A percentile compares a stretch with the other conserved stretches of the same genome.
Evolutionary conservation across 1,140 invertebrate genomes (phyloP).

Genomic region (Centruroides vittatus): DNA sequence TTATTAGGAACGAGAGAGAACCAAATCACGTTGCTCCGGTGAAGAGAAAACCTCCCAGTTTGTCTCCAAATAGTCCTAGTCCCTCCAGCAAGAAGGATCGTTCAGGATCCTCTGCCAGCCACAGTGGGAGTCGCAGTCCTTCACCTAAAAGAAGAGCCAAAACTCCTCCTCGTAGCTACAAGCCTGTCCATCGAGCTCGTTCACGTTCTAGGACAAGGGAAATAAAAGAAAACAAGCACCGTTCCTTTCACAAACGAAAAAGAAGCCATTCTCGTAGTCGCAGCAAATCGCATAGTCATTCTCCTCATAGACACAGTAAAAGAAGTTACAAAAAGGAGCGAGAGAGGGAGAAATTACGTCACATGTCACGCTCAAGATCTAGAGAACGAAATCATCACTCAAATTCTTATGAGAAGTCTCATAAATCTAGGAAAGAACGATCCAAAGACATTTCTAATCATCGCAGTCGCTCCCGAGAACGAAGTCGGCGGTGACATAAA

Average conservation of each 20-base stretch:
- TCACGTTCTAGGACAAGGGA: slow-evolving; percentile 17
- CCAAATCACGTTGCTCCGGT: too few relatives aligned
- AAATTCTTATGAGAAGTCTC: slow-evolving; percentile 10
- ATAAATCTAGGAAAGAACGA: slow-evolving; percentile 9
- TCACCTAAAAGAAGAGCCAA: slow-evolving; percentile 7
- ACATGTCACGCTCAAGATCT: slow-evolving; percentile 12
- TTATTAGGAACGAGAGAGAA: too few relatives aligned
- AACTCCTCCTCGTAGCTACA: slow-evolving; percentile 15
- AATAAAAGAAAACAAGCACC: slow-evolving; percentile 13
- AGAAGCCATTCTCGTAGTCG: slow-evolving; percentile 15
- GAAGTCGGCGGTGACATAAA: slow-evolving; percentile 1
- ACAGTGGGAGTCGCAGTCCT: slow-evolving; percentile 15
- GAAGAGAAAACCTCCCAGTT: too few relatives aligned
- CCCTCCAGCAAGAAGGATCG: background rate
- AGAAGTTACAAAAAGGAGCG: slow-evolving; percentile 7
- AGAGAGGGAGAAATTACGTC: slow-evolving; percentile 9
- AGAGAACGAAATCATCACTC: slow-evolving; percentile 12
- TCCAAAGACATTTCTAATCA: slow-evolving; percentile 5
- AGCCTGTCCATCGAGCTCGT: slow-evolving; percentile 11
- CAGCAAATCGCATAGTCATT: slow-evolving; percentile 11
- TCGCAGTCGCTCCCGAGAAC: slow-evolving; percentile 5
- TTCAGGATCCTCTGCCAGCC: slow-evolving; percentile 7
- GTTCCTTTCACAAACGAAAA: slow-evolving; percentile 11
- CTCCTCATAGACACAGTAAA: slow-evolving; percentile 15
- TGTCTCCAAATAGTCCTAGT: too few relatives aligned